A percentile compares a stretch with the other conserved stretches of the same genome.
phyloP scores from a whole-genome alignment of 2,888 invertebrate genomes.

The Drosophila stalkeri region DNA sequence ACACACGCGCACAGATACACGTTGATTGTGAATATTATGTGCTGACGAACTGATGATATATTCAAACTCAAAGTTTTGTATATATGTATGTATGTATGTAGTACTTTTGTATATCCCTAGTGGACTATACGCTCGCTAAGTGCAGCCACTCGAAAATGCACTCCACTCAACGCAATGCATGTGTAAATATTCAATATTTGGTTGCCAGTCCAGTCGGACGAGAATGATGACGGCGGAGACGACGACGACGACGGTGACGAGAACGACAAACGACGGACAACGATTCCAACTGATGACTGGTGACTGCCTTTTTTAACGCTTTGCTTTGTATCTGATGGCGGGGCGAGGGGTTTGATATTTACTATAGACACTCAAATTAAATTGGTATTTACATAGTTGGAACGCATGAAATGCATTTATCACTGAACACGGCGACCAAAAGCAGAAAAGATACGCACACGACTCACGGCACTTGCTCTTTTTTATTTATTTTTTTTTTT shows the following conservation, averaged over 20 bases:
- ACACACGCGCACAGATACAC: slow-evolving; percentile 14
- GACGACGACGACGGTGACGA: slow-evolving; percentile 5
- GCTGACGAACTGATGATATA: slow-evolving; percentile 42
- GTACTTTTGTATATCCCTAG: slow-evolving; percentile 6
- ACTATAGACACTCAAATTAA: slow-evolving; percentile 82
- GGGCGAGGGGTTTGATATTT: slow-evolving; percentile 50
- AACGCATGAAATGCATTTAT: slow-evolving; percentile 79
- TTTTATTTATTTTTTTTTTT: slow-evolving; percentile 18
- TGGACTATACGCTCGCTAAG: slow-evolving; percentile 52
- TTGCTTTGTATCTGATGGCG: slow-evolving; percentile 21
- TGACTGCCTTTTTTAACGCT: slow-evolving; percentile 63
- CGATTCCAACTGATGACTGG: slow-evolving; percentile 39
- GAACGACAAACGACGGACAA: slow-evolving; percentile 2
- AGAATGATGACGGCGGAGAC: slow-evolving; percentile 16
- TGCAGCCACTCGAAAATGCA: slow-evolving; percentile 79
- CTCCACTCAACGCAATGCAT: slow-evolving; percentile 77
- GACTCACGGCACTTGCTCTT: slow-evolving; percentile 66
- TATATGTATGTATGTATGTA: background rate
- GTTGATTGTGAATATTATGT: slow-evolving; percentile 13
- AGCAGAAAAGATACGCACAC: slow-evolving; percentile 43
- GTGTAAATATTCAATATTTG: slow-evolving; percentile 82
- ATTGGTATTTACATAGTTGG: slow-evolving; percentile 82
- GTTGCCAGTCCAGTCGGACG: slow-evolving; percentile 49
- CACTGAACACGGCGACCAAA: slow-evolving; percentile 49
- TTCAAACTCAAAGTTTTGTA: slow-evolving; percentile 24